Percentiles rank a stretch among this genome's conserved stretches.
Evolutionary conservation across 2,888 invertebrate species (phyloP).

Genomic region (Drosophila phalerata): DNA sequence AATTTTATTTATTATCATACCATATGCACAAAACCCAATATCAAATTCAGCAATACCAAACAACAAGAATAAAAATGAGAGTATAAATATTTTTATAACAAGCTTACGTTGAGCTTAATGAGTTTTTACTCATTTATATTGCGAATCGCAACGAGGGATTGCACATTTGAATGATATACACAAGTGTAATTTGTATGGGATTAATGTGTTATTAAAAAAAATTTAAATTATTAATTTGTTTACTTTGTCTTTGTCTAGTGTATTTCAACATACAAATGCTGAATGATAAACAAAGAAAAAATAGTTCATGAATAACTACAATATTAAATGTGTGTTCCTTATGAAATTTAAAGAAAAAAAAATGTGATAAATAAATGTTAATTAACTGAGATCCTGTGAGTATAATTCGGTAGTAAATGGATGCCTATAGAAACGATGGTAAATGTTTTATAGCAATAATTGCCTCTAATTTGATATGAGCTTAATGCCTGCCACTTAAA

Average conservation of each 20-base stretch:
- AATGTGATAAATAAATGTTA: neutral
- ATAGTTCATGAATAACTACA: constrained; percentile 6
- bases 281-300: neutral
- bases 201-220: constrained; percentile 20
- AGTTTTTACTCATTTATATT: constrained; percentile 43
- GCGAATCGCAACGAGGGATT: constrained; percentile 30
- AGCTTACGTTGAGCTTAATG: constrained; percentile 62
- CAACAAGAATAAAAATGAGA: constrained; percentile 9
- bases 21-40: constrained; percentile 36
- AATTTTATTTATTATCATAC: constrained; percentile 55
- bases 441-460: neutral
- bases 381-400: neutral
- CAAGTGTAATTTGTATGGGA: constrained; percentile 34
- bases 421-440: neutral
- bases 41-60: constrained; percentile 7
- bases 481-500: constrained; percentile 13
- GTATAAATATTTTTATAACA: constrained; percentile 54
- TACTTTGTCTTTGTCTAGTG: constrained; percentile 6
- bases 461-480: neutral
- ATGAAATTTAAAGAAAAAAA: neutral
- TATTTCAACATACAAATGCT: neutral
- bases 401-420: neutral
- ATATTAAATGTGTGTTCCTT: neutral
- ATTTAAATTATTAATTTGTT: constrained; percentile 20
- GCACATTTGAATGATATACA: constrained; percentile 27